Evolutionary conservation across 1,140 invertebrate species (phyloP).

Genomic region (Apis florea): DNA sequence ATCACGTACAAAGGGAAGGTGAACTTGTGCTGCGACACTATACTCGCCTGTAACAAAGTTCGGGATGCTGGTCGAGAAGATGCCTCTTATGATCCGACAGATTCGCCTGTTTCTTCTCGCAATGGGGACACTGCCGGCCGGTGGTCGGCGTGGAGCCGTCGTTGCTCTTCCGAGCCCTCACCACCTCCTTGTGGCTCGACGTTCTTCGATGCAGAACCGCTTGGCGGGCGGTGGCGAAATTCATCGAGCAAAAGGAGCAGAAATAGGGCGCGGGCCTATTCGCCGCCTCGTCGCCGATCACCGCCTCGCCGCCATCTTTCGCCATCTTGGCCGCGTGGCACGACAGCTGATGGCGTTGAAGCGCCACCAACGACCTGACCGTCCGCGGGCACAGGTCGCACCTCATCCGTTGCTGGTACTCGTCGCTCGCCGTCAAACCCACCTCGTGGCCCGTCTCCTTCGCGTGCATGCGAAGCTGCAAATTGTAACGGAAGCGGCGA

Average conservation of each 20-base stretch:
- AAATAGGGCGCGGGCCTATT: conserved; percentile 78
- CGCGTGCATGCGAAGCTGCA: conserved; percentile 85
- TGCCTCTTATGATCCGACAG: conserved; percentile 85
- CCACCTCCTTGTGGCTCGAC: conserved; percentile 82
- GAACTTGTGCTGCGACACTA: not conserved
- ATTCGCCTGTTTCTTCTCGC: conserved; percentile 79
- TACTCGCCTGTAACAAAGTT: conserved; percentile 80
- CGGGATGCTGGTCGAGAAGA: conserved; percentile 83
- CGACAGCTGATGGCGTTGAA: conserved; percentile 83
- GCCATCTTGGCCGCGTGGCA: conserved; percentile 79
- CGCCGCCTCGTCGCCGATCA: not conserved
- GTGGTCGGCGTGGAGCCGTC: conserved; percentile 17
- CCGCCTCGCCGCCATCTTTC: conserved; percentile 68
- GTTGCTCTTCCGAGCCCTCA: conserved; percentile 74
- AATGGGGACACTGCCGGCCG: conserved; percentile 83
- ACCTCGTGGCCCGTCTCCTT: conserved; percentile 80
- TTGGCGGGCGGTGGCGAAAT: conserved; percentile 83
- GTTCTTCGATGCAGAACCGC: conserved; percentile 85
- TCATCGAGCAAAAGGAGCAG: conserved; percentile 85
- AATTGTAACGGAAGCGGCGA: conserved; percentile 85
- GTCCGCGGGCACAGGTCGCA: conserved; percentile 83
- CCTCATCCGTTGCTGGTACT: conserved; percentile 83
- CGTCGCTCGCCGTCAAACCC: conserved; percentile 81
- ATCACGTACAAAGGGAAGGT: too few relatives aligned
- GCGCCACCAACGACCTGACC: conserved; percentile 82